Evolutionary conservation across 2,888 invertebrate genomes (phyloP), one percentile per base, ranked within the genome.

Genomic region (Aplocera efformata): DNA sequence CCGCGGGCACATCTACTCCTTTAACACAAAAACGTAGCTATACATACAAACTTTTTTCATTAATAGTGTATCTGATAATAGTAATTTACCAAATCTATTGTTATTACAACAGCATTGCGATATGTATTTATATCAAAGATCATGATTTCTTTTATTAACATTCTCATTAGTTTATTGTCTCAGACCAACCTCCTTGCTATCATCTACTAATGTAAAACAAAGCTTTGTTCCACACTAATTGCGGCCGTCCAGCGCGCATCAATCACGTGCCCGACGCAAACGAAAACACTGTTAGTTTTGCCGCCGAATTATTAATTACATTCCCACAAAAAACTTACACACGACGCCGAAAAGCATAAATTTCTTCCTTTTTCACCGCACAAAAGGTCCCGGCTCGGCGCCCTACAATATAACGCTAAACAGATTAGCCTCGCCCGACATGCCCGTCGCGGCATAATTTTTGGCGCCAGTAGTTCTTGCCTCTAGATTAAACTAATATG

Each of bases 261-360:
- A 84, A 86, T 88, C 86, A 86, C 69, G 31, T 50, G 48, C 60
- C 60, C 63, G 76, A 72, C 72, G 72, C 66, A 67, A 76, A 83
- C 85, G 76, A 86, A 85, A 88, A 88, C 88, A 88, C 88, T 89
- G 89, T 89, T 89, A 88, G 89, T 88, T 89, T 89, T 88, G 86
- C 89, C 88, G 88, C 88, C 83, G 85, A 88, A 88, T 88, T 88
- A 88, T 88, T 88, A 88, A 88, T 88, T 88, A 88, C 88, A 84
- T 85, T 84, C 82, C 57, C 63, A 85, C 82, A 88, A 88, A 86
- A 88, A 88, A 86, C 82, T 73, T 69, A 79, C 82, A 85, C 85
- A 84, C 80, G 79, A 73, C 67, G 81, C 86, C 88, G 88, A 83
- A 84, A 82, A 80, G 79, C 82, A 88, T 86, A 88, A 88, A 86